These are phyloP conservation scores for Myiozetetes cayanensis DNA, from an alignment of 2,113 vertebrate genomes.

Conservation along the genomic window DNA sequence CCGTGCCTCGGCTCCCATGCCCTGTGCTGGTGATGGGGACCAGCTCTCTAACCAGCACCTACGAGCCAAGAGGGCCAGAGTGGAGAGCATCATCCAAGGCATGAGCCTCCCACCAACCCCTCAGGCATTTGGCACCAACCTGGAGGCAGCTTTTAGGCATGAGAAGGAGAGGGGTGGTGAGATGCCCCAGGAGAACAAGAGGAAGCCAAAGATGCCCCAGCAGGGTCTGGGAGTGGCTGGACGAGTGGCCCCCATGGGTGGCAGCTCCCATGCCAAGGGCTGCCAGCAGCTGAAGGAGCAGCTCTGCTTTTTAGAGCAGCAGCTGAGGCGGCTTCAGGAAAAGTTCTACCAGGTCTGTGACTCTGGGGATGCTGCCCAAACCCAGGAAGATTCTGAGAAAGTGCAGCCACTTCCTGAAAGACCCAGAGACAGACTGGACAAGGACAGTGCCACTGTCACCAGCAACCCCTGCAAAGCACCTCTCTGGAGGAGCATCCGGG, in stretches of 20 bases:
- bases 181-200: constrained; percentile 77
- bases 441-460: neutral
- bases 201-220: constrained; percentile 82
- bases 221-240: neutral
- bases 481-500: neutral
- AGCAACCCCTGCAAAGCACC: neutral
- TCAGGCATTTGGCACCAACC: neutral
- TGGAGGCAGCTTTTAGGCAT: constrained; percentile 49
- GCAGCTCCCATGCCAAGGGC: constrained; percentile 69
- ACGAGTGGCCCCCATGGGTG: neutral
- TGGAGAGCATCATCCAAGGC: constrained; percentile 90
- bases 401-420: neutral
- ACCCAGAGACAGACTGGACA: neutral
- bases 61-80: constrained; percentile 87
- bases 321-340: constrained; percentile 84
- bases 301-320: constrained; percentile 85
- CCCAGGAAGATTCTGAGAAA: neutral
- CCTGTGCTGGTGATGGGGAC: constrained; percentile 63
- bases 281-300: constrained; percentile 85
- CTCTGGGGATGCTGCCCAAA: constrained; percentile 53
- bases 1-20: neutral
- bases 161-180: constrained; percentile 59
- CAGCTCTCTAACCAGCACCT: constrained; percentile 77
- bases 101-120: constrained; percentile 81
- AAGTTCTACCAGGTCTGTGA: constrained; percentile 81